Evolutionary conservation across 2,797 vertebrate genomes (phyloP), one percentile per base, ranked within the genome.

Genomic region (Sarcoramphus papa): DNA sequence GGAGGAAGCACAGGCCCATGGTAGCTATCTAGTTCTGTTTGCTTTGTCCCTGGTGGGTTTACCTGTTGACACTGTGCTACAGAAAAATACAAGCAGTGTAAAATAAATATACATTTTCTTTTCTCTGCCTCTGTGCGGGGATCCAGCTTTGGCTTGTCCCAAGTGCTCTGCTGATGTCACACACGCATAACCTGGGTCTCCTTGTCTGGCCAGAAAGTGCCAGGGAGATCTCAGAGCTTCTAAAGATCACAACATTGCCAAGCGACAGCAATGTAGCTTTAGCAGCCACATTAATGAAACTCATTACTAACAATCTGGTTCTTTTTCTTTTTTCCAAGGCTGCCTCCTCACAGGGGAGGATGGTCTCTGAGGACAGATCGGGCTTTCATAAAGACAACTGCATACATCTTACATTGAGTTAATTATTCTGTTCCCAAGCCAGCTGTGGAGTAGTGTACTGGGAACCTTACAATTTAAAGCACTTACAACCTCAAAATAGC

Each of bases 401-500:
- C 78, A 85, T 70, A 79, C 70, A 63, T 81, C 75, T 84, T 84
- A 65, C 14, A 30, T 21, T 65, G 90, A 73, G 35, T 83, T 86
- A 72, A 92, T 78, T 81, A 43, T 89, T 93, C 69, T 85, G 62
- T 69, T 96, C 84, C 63, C 59, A 76, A 93, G 80, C 88, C 74
- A 89, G 77, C 80, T 85, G 91, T 84, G 86, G 85, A 69, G 62
- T 51, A 72, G 24, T 41, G 54, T 56, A 60, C 59, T 85, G 67
- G 59, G 86, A 94, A 88, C 74, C 93, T 96, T 91, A 85, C 86
- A 95, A 94, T 95, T 96, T 91, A 82, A 96, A 95, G 93, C 77
- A 93, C 93, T 95, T 92, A 89, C 3, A 69, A 76, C 77, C 77
- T 94, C 92, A 94, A 87, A 94, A 97, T 94, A 96, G 74, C 70